Evolutionary conservation across 2,888 invertebrate genomes (phyloP).

Genomic region (Himalopsyche tibetana): DNA sequence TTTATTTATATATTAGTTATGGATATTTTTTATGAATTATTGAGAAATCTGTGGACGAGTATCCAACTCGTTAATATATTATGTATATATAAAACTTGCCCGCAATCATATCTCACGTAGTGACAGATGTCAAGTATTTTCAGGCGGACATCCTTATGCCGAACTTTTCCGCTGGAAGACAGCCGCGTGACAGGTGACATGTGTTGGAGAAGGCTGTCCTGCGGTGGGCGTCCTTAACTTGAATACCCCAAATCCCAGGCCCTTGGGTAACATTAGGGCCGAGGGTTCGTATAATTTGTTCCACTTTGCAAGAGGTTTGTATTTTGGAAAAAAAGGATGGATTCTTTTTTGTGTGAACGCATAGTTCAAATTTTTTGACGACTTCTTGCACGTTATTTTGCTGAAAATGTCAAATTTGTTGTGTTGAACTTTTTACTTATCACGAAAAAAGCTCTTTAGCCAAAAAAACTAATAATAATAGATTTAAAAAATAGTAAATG

Average conservation of each 20-base stretch:
- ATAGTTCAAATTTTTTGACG: slow-evolving; percentile 16
- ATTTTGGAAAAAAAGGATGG: slow-evolving; percentile 38
- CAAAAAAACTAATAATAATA: too few species aligned
- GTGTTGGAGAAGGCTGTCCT: slow-evolving; percentile 53
- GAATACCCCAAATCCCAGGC: slow-evolving; percentile 48
- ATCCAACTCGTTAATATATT: slow-evolving; percentile 39
- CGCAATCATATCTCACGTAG: slow-evolving; percentile 59
- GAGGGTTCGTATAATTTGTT: slow-evolving; percentile 52
- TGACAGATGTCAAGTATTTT: slow-evolving; percentile 62
- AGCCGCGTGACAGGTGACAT: slow-evolving; percentile 63
- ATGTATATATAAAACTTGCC: slow-evolving; percentile 5
- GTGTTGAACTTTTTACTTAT: too few species aligned
- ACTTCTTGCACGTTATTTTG: not conserved
- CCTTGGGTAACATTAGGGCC: slow-evolving; percentile 52
- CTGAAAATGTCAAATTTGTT: too few species aligned
- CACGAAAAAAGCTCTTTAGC: too few species aligned
- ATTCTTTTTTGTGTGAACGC: slow-evolving; percentile 10
- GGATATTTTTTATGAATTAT: too few species aligned
- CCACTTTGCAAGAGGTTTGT: slow-evolving; percentile 46
- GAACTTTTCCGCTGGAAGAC: slow-evolving; percentile 53
- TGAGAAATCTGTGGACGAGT: not conserved
- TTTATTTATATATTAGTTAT: too few species aligned
- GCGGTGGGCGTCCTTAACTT: slow-evolving; percentile 48
- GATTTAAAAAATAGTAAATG: too few species aligned
- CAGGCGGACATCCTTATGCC: slow-evolving; percentile 44